Percentiles rank a stretch among this genome's conserved stretches.
Conservation (phyloP, 1,140 invertebrate genomes). For the Colletes gigas region DNA sequence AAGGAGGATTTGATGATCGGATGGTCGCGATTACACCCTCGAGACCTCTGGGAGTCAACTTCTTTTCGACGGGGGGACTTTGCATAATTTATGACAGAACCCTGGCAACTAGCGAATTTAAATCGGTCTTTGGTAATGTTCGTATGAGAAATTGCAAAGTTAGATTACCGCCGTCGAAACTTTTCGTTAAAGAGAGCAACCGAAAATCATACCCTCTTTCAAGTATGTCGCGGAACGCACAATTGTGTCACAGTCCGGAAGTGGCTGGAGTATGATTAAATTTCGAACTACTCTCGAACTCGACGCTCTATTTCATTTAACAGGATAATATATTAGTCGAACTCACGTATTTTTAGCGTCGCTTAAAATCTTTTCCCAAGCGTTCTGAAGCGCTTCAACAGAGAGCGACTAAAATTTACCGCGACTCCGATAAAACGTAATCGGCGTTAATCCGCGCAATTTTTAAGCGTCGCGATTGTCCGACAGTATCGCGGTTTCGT, state of each 20-base stretch:
- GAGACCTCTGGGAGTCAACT: background rate
- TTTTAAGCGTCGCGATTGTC: background rate
- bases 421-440: too few relatives aligned
- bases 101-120: background rate
- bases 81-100: conserved; percentile 20
- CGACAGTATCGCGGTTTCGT: background rate
- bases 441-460: background rate
- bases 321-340: too few relatives aligned
- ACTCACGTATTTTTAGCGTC: too few relatives aligned
- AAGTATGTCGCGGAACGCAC: background rate
- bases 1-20: background rate
- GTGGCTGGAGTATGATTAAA: too few relatives aligned
- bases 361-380: too few relatives aligned
- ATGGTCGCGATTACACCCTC: conserved; percentile 5
- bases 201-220: too few relatives aligned
- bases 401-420: background rate
- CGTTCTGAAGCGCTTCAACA: too few relatives aligned
- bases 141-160: background rate
- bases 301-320: too few relatives aligned
- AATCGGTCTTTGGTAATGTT: background rate
- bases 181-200: background rate
- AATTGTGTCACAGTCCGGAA: background rate
- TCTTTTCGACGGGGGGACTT: background rate
- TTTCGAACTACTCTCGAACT: too few relatives aligned
- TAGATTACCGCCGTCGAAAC: background rate